Evolutionary conservation across 2,113 vertebrate species (phyloP).

Genomic region (Ciconia stormi): DNA sequence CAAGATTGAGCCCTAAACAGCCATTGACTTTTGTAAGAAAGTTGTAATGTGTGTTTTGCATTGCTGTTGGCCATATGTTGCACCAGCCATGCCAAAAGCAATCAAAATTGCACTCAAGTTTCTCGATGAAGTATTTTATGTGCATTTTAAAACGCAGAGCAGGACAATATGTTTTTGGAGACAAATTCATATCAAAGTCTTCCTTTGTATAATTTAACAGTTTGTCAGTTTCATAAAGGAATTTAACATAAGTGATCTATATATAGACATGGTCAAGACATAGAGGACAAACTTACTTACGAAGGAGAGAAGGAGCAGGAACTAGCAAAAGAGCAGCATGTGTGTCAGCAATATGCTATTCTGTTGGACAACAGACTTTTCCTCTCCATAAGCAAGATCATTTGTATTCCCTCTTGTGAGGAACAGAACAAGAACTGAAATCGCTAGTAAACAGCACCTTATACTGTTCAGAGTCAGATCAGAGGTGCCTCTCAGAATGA

Average conservation of each 20-base stretch:
- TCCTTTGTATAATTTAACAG: conserved; percentile 24
- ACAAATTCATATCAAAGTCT: conserved; percentile 53
- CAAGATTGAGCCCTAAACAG: conserved; percentile 31
- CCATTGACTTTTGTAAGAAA: conserved; percentile 28
- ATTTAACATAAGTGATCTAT: conserved; percentile 44
- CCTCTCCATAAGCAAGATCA: background rate
- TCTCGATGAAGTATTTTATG: conserved; percentile 64
- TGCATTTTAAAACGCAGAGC: conserved; percentile 51
- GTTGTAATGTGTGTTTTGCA: conserved; percentile 18
- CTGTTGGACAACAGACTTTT: conserved; percentile 32
- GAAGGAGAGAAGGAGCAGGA: background rate
- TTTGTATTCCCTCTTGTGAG: background rate
- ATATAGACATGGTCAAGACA: conserved; percentile 27
- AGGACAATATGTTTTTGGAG: conserved; percentile 48
- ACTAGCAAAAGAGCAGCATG: conserved; percentile 24
- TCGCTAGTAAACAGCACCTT: background rate
- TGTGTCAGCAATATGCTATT: conserved; percentile 33
- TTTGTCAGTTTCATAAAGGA: conserved; percentile 38
- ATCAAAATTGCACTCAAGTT: conserved; percentile 67
- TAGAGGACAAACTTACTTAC: background rate
- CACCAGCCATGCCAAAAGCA: conserved; percentile 65
- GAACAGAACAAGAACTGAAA: conserved; percentile 2
- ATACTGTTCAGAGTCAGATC: background rate
- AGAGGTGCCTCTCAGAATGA: background rate
- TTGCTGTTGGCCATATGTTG: conserved; percentile 69